phyloP scores from a whole-genome alignment of 2,797 vertebrate genomes.

The Urophycis tenuis region DNA sequence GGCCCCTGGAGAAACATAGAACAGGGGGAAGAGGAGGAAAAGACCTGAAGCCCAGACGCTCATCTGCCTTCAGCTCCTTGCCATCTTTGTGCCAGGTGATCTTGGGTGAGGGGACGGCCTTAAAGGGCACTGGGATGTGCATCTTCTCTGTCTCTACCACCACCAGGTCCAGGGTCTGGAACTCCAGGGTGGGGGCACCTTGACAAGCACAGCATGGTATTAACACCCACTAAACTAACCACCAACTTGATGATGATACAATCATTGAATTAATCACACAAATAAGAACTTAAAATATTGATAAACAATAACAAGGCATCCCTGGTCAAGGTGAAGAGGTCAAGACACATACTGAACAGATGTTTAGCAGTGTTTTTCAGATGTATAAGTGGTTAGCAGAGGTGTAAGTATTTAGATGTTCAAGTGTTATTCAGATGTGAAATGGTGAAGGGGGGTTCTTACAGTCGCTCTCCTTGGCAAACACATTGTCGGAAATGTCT shows the following conservation, averaged over 20 bases:
- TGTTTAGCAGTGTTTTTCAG: neutral
- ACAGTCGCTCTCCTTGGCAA: constrained; percentile 94
- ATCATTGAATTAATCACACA: neutral
- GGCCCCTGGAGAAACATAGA: neutral
- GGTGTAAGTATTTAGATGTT: no score
- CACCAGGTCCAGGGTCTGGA: constrained; percentile 86
- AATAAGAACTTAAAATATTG: neutral
- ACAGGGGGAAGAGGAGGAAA: neutral
- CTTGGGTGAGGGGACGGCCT: constrained; percentile 84
- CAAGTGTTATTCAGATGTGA: neutral
- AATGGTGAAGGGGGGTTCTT: constrained; percentile 37
- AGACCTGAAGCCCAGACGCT: constrained; percentile 79
- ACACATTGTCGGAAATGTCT: constrained; percentile 92
- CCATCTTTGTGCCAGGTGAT: constrained; percentile 96
- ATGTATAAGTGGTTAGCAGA: neutral
- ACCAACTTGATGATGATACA: neutral
- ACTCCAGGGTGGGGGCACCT: constrained; percentile 89
- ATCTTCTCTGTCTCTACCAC: constrained; percentile 93
- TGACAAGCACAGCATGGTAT: constrained; percentile 15
- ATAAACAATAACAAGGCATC: neutral
- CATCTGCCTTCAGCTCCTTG: constrained; percentile 85
- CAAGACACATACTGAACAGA: neutral
- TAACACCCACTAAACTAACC: neutral
- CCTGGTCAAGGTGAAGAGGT: neutral
- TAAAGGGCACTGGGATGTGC: constrained; percentile 86